A percentile compares a stretch with the other conserved stretches of the same genome.
Evolutionary conservation across 2,888 invertebrate species (phyloP).

Genomic region (Phyllotreta cruciferae): DNA sequence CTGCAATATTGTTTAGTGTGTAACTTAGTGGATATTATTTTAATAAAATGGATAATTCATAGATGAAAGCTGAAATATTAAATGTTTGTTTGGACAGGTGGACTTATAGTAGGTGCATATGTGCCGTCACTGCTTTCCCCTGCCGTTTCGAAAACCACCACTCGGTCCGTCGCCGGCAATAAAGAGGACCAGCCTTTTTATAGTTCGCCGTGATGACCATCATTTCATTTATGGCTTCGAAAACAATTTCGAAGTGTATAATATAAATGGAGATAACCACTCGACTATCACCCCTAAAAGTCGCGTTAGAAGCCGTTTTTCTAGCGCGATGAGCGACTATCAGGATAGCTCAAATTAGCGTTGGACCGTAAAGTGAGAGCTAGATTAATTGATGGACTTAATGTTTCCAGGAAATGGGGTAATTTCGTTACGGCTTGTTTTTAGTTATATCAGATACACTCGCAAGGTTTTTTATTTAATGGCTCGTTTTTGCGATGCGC

Average conservation of each 20-base stretch:
- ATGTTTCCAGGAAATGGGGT: too few relatives aligned
- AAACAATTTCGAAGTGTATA: slow-evolving; percentile 38
- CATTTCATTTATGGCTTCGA: slow-evolving; percentile 40
- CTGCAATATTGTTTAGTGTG: too few relatives aligned
- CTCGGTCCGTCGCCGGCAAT: slow-evolving; percentile 30
- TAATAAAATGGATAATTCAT: too few relatives aligned
- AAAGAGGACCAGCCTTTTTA: slow-evolving; percentile 41
- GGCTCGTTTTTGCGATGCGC: too few relatives aligned
- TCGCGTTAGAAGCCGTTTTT: slow-evolving; percentile 16
- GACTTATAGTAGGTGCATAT: not conserved
- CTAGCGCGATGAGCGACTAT: slow-evolving; percentile 9
- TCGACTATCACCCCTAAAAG: slow-evolving; percentile 26
- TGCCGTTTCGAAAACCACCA: slow-evolving; percentile 8
- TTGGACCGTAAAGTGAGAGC: slow-evolving; percentile 4
- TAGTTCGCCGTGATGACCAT: slow-evolving; percentile 39
- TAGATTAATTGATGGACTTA: not conserved
- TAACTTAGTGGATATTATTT: too few relatives aligned
- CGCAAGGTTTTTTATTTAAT: too few relatives aligned
- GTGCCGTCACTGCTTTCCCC: slow-evolving; percentile 26
- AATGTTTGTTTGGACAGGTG: slow-evolving; percentile 18
- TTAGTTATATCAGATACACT: too few relatives aligned
- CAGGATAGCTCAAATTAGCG: slow-evolving; percentile 12
- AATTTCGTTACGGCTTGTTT: too few relatives aligned
- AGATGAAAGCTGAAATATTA: not conserved
- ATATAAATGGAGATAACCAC: slow-evolving; percentile 33